Evolutionary conservation across 1,140 invertebrate genomes (phyloP), one percentile per base, ranked within the genome.

Genomic region (Zaprionus ghesquierei): DNA sequence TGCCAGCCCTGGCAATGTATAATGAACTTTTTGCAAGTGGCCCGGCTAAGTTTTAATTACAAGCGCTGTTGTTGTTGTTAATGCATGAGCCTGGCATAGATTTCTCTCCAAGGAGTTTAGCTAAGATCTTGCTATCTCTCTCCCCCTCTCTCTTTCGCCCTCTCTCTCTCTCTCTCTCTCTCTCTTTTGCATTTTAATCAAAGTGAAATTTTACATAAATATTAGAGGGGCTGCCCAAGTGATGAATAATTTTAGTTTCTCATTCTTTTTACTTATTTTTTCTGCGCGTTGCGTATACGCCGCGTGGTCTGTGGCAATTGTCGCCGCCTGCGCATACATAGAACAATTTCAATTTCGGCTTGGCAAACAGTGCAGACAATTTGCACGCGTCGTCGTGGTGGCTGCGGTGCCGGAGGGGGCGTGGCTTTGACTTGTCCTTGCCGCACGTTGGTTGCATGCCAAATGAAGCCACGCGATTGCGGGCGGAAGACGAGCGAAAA

Each of bases 141-240:
- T 8, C n/a, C 6, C 13, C n/a, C 33, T 35, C 4, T 0, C 31
- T 35, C 12, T 10, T 3, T 3, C 33, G 22, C 22, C 56, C 44
- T 8, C 13, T 38, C 35, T 38, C 35, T 2, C n/a, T 38, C 33
- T 35, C 31, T 33, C 31, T 12, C 31, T 33, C 31, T 33, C 10
- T 9, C 33, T 41, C 27, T 69, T 50, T 3, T 74, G 59, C 71
- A 86, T 87, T 87, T 86, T 87, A 82, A 79, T 89, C 81, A 87
- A 87, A 86, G 82, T 69, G 66, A 76, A 87, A 86, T 87, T 81
- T 87, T 86, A 86, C 79, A 86, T 86, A 86, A 87, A 86, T 86
- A 82, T 87, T 82, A 63, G 75, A 79, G 63, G 60, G 50, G 22
- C 22, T 31, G 59, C 6, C 65, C 61, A 75, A 59, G 63, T 66